phyloP scores from a whole-genome alignment of 2,797 vertebrate genomes.

The Valencia hispanica region DNA sequence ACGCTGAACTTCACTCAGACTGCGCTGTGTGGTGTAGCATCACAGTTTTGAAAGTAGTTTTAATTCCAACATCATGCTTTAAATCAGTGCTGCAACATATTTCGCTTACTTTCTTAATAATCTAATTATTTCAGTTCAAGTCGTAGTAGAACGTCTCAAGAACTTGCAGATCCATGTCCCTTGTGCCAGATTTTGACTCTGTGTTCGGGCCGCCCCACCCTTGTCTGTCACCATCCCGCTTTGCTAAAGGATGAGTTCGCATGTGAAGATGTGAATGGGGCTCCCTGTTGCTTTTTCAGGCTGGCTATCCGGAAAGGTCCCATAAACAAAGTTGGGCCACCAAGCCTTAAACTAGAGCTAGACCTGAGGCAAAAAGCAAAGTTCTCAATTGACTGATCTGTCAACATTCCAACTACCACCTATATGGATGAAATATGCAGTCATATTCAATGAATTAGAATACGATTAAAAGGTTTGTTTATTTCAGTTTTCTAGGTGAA shows the following conservation, averaged over 20 bases:
- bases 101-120: neutral
- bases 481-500: neutral
- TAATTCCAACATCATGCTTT: neutral
- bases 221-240: neutral
- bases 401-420: neutral
- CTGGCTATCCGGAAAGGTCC: neutral
- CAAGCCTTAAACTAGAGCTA: constrained; percentile 1
- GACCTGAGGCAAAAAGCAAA: neutral
- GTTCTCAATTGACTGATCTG: neutral
- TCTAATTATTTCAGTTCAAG: neutral
- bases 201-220: neutral
- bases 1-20: neutral
- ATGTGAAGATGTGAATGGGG: neutral
- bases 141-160: neutral
- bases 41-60: neutral
- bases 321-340: neutral
- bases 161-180: neutral
- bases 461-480: too few species aligned
- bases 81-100: neutral
- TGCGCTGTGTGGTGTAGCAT: neutral
- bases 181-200: neutral
- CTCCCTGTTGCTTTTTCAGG: neutral
- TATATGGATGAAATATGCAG: neutral
- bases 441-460: too few species aligned
- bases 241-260: neutral